Percentiles rank a stretch among this genome's conserved stretches.
Evolutionary conservation across 2,888 invertebrate species (phyloP).

Genomic region (Machimus atricapillus): DNA sequence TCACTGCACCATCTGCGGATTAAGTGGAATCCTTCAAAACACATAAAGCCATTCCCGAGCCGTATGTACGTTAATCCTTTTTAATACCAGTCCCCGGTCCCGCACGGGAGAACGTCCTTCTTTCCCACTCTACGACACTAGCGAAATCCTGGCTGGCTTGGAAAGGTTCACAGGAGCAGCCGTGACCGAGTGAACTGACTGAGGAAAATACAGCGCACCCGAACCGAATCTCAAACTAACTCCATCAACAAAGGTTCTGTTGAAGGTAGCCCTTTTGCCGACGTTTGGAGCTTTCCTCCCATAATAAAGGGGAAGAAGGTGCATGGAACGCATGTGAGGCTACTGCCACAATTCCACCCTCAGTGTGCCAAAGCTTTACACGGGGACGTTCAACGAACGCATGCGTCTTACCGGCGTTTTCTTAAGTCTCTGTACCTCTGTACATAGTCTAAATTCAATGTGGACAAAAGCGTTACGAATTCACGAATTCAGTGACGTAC

Average conservation of each 20-base stretch:
- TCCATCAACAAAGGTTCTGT: not conserved
- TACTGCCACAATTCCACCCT: not conserved
- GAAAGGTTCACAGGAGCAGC: not conserved
- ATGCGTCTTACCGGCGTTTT: not conserved
- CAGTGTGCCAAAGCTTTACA: not conserved
- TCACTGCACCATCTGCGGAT: constrained; percentile 34
- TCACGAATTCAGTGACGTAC: constrained; percentile 6
- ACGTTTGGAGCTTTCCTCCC: constrained; percentile 9
- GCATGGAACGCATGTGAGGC: not conserved
- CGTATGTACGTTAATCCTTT: not conserved
- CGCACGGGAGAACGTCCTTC: not conserved
- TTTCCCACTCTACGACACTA: not conserved
- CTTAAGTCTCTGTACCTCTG: not conserved
- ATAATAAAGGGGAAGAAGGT: constrained; percentile 9
- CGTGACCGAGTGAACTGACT: constrained; percentile 10
- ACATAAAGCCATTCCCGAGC: not conserved
- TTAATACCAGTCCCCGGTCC: not conserved
- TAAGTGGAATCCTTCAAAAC: not conserved
- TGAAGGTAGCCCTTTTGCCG: not conserved
- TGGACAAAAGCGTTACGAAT: not conserved
- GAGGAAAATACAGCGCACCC: not conserved
- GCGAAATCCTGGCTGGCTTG: not conserved
- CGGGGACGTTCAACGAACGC: not conserved
- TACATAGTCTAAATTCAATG: not conserved
- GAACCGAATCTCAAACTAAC: not conserved